Evolutionary conservation across 2,113 vertebrate species (phyloP).

Genomic region (Otis tarda): DNA sequence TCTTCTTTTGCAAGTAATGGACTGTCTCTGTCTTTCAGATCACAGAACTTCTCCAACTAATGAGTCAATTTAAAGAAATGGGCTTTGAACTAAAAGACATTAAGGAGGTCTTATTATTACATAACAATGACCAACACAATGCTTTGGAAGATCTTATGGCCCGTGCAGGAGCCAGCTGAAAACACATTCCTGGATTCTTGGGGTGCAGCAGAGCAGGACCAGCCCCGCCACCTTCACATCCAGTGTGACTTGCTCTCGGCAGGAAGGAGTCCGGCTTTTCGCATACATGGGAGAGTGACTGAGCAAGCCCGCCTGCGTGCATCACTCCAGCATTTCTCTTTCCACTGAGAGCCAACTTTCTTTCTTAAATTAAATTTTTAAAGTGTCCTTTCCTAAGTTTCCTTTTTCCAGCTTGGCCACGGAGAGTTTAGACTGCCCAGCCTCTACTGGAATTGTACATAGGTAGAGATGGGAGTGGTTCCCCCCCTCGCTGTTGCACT

Average conservation of each 20-base stretch:
- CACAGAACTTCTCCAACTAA: conserved; percentile 92
- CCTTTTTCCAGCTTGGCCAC: conserved; percentile 52
- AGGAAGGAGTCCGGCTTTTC: neutral
- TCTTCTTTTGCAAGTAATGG: neutral
- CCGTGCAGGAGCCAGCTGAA: conserved; percentile 92
- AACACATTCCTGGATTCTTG: neutral
- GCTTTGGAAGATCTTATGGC: conserved; percentile 97
- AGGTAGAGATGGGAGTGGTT: neutral
- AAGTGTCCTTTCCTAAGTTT: conserved; percentile 69
- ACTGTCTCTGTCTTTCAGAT: conserved; percentile 77
- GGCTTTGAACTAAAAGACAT: conserved; percentile 95
- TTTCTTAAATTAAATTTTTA: conserved; percentile 56
- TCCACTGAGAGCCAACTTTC: conserved; percentile 19
- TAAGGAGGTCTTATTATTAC: conserved; percentile 92
- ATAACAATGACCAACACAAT: conserved; percentile 93
- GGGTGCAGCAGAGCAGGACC: neutral
- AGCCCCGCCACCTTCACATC: neutral
- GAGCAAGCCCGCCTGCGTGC: neutral
- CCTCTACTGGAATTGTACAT: conserved; percentile 38
- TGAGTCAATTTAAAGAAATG: conserved; percentile 98
- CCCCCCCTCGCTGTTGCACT: neutral
- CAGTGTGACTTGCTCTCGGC: neutral
- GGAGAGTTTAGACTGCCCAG: neutral
- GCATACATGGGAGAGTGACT: neutral
- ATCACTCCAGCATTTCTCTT: conserved; percentile 34